Base-by-base conservation (phyloP, 2,797 vertebrate species). In the Mycteria americana region DNA sequence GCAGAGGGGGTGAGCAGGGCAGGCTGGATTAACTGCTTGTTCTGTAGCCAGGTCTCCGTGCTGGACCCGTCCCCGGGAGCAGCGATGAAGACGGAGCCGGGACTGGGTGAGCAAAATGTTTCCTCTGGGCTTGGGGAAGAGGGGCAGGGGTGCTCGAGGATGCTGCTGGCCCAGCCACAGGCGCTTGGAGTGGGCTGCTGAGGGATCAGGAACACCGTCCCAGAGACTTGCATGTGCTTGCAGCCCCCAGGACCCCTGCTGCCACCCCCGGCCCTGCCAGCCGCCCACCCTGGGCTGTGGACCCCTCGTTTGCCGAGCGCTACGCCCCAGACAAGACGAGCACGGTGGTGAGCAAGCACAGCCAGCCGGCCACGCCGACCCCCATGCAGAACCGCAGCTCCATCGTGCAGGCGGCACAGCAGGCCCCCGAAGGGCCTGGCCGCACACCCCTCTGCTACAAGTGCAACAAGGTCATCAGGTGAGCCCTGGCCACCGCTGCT, bases 381-480 rank as follows among this genome's bases (percentile, higher is more conserved):
- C 99, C 99, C 10, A 98, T 99, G 98, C 98, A 99, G 98, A 99
- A 98, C 98, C 99, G 99, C 96, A 99, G 98, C 98, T 99, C 99
- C 97, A 99, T 99, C 39, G 96, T 99, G 90, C 99, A 99, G 98
- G 99, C 99, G 0, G 99, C 99, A 1, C 99, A 99, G 98, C 99
- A 97, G 92, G 93, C 96, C 6, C 97, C 99, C 0, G 98, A 98
- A 28, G 98, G 98, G 93, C 96, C 97, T 0, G 98, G 98, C 88
- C 98, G 99, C 97, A 99, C 99, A 2, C 99, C 99, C 0, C 82
- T 99, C 43, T 99, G 99, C 83, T 99, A 98, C 24, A 99, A 99
- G 79, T 99, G 99, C 98, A 99, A 98, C 98, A 99, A 99, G 97
- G 98, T 99, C 98, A 99, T 99, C 97, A 98, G 99, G 99, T 99